A percentile compares a stretch with the other conserved stretches of the same genome.
Conservation (phyloP, 2,888 invertebrate genomes). For the Rotaria sp. region DNA sequence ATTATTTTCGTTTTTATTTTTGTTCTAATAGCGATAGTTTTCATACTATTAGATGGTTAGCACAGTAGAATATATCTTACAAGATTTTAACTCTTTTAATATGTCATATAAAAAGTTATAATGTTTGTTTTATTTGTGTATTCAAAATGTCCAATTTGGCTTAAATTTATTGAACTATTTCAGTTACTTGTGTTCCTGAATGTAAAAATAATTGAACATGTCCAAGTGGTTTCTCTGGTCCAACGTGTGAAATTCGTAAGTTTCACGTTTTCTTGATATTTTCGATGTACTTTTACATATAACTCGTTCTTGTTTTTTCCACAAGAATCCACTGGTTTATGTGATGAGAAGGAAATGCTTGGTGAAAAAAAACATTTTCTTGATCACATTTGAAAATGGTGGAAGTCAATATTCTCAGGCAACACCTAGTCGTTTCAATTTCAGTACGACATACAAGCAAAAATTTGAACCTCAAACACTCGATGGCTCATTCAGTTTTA, state of each 20-base stretch:
- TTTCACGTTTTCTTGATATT: neutral
- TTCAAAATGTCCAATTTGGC: too few relatives aligned
- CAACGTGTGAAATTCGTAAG: neutral
- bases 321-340: neutral
- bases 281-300: neutral
- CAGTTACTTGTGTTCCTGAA: neutral
- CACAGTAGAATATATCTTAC: too few relatives aligned
- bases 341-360: neutral
- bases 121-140: too few relatives aligned
- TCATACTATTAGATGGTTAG: too few relatives aligned
- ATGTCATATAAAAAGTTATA: too few relatives aligned
- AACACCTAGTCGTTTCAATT: neutral
- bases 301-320: neutral
- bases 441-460: neutral
- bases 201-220: neutral
- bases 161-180: neutral
- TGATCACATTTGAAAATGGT: neutral
- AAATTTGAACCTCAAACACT: neutral
- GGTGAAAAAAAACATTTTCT: neutral
- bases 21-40: too few relatives aligned
- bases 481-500: neutral
- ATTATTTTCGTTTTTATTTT: too few relatives aligned
- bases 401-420: neutral
- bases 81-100: too few relatives aligned
- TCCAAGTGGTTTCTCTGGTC: neutral